Base-by-base conservation (phyloP, 2,888 invertebrate genomes). In the Scaptomyza caliginosa region DNA sequence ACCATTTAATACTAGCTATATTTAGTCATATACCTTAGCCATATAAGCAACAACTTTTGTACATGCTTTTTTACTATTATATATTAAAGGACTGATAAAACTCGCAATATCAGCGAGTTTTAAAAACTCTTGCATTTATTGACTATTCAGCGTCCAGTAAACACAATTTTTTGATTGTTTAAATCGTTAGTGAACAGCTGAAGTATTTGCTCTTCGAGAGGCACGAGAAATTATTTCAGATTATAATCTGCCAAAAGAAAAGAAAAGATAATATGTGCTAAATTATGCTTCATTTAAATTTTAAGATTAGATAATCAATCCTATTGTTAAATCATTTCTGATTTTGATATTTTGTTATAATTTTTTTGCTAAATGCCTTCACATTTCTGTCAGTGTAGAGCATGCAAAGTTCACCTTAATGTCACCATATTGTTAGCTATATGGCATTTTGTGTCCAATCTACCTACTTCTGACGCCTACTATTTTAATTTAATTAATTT, bases 401-500 rank as follows among this genome's bases (percentile, higher is more conserved):
- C 4, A 42, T 19, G 13, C 11, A 11, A 6, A 7, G 19, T 13
- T 49, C 32, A 48, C 24, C 50, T 51, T 52, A 6, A 16, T 49
- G 28, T 26, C 5, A 13, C 24, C 13, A 34, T 34, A 39, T 26
- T 26, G 30, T 8, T 38, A 30, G 52, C 38, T 55, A 34, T 56
- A 56, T 36, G 38, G 55, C 28, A 40, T 71, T 77, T 40, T 46
- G 50, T 54, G 78, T 57, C 65, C 63, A 67, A 52, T 58, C 45
- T 57, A 40, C 28, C 24, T 43, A 48, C 59, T 39, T 40, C 42
- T 60, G 68, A 39, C 50, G 68, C 63, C 48, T 62, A 38, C 58
- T 74, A 81, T 88, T 81, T 84, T 88, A 88, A 81, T 81, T 81
- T 86, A 81, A 88, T 81, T 81, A 88, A 81, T 86, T 83, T 81